Conservation (phyloP, 2,888 invertebrate species). For the Cosmorhoe ocellata region DNA sequence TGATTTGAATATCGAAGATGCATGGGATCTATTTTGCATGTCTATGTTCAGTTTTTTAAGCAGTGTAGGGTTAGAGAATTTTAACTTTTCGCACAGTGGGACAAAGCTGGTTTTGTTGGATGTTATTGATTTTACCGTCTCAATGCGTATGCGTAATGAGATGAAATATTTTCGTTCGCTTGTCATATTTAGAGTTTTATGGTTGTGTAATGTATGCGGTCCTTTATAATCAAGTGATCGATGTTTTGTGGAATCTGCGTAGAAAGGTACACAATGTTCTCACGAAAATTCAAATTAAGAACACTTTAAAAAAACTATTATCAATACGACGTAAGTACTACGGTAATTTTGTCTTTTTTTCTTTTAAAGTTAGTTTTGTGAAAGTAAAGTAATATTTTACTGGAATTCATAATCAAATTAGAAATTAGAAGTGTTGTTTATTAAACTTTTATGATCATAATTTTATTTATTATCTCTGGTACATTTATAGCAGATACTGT, state of each 20-base stretch:
- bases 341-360: too few relatives aligned
- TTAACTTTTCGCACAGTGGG: constrained; percentile 64
- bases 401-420: too few relatives aligned
- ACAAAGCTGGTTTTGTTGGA: constrained; percentile 50
- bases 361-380: too few relatives aligned
- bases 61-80: constrained; percentile 29
- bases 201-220: constrained; percentile 52
- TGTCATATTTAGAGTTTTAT: constrained; percentile 73
- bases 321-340: too few relatives aligned
- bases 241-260: constrained; percentile 29
- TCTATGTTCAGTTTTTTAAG: constrained; percentile 49
- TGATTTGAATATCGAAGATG: constrained; percentile 76
- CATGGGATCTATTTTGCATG: constrained; percentile 70
- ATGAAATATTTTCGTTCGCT: constrained; percentile 76
- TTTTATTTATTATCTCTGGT: neutral
- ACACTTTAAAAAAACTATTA: too few relatives aligned
- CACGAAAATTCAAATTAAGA: constrained; percentile 27
- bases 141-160: constrained; percentile 73
- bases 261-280: constrained; percentile 25
- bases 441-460: neutral
- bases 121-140: constrained; percentile 56
- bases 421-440: too few relatives aligned
- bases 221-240: constrained; percentile 53
- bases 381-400: too few relatives aligned
- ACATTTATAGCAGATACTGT: constrained; percentile 4